These are phyloP conservation scores for Aphodius sticticus DNA, from an alignment of 2,888 invertebrate genomes.

Conservation along the genomic window DNA sequence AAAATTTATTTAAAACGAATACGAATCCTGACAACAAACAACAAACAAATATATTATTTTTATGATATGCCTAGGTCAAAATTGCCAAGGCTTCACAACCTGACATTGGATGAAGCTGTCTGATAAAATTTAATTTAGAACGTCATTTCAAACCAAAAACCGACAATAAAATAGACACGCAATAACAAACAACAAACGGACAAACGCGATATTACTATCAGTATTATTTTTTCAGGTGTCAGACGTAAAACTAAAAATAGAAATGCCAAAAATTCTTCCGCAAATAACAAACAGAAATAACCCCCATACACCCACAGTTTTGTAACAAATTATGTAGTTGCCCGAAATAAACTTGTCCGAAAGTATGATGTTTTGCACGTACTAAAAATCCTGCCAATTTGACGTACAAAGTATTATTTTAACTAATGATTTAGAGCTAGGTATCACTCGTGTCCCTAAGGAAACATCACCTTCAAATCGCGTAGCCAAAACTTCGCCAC, in stretches of 20 bases:
- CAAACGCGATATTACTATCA: not conserved
- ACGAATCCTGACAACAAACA: no score
- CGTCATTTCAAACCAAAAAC: no score
- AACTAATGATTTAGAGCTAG: not conserved
- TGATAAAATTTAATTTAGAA: no score
- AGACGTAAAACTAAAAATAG: not conserved
- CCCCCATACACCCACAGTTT: not conserved
- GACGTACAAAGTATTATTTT: not conserved
- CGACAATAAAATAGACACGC: no score
- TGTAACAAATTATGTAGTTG: not conserved
- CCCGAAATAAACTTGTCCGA: not conserved
- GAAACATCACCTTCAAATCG: no score
- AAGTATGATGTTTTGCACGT: not conserved
- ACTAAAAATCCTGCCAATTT: not conserved
- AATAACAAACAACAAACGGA: no score
- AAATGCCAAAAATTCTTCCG: not conserved
- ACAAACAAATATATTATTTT: no score
- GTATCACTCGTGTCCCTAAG: not conserved
- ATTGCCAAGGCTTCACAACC: no score
- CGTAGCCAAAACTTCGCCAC: no score
- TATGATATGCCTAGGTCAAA: no score
- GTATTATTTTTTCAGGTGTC: not conserved
- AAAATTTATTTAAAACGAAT: no score
- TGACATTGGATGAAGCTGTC: no score
- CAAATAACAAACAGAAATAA: constrained; percentile 4